Evolutionary conservation across 2,888 invertebrate species (phyloP).

Genomic region (Scaptomyza flava): DNA sequence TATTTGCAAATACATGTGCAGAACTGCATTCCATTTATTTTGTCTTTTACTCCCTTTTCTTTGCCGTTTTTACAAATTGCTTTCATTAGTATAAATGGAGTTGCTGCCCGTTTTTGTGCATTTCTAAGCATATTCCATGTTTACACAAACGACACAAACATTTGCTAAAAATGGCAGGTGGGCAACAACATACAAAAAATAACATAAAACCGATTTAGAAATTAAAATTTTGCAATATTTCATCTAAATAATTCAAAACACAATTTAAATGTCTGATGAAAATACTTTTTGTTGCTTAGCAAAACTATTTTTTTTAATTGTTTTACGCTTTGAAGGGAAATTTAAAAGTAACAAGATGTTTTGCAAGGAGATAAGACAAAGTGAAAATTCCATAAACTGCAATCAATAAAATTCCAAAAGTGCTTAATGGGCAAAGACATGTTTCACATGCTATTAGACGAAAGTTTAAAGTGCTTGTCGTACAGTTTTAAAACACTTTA

Average conservation of each 20-base stretch:
- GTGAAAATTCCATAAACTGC: neutral
- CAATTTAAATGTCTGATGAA: conserved; percentile 7
- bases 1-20: conserved; percentile 41
- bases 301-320: neutral
- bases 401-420: conserved; percentile 4
- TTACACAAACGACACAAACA: conserved; percentile 33
- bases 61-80: conserved; percentile 61
- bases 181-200: neutral
- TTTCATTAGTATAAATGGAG: conserved; percentile 74
- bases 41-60: conserved; percentile 13
- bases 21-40: conserved; percentile 45
- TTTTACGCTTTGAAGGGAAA: neutral
- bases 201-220: neutral
- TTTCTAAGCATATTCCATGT: conserved; percentile 39
- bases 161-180: neutral
- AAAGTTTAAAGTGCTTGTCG: neutral
- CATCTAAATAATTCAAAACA: conserved; percentile 3
- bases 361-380: neutral
- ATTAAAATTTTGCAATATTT: neutral
- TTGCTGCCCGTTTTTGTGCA: conserved; percentile 36
- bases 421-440: neutral
- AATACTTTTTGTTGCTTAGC: neutral
- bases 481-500: conserved; percentile 44
- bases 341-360: neutral
- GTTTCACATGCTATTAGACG: neutral